Conservation (phyloP, 2,113 vertebrate species). For the Dolichotis patagonum region DNA sequence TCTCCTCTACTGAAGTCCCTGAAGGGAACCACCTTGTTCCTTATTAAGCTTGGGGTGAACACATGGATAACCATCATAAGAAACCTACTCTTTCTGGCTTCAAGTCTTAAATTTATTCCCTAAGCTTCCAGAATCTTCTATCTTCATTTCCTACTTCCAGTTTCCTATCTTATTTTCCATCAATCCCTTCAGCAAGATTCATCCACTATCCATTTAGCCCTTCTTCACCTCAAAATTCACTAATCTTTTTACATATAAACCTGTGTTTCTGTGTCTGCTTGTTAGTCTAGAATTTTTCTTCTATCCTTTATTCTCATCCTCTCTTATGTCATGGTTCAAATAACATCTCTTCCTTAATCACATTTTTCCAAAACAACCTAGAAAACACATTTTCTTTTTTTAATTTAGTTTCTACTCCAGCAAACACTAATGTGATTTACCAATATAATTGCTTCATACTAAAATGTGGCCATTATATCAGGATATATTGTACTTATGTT, state of each 20-base stretch:
- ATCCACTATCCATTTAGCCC: not conserved
- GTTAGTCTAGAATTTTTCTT: not conserved
- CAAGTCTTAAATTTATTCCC: not conserved
- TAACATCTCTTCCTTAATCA: not conserved
- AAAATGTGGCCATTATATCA: not conserved
- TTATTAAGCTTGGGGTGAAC: not conserved
- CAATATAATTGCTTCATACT: slow-evolving; percentile 5
- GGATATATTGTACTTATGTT: not conserved
- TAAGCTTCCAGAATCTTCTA: not conserved
- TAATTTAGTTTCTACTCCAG: not conserved
- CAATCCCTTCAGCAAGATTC: not conserved
- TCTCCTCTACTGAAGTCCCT: not conserved
- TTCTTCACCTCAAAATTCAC: not conserved
- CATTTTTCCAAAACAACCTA: not conserved
- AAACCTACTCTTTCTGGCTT: not conserved
- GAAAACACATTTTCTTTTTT: not conserved
- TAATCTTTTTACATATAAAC: not conserved
- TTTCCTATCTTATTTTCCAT: not conserved
- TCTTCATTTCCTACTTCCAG: not conserved
- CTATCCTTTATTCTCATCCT: not conserved
- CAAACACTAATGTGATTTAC: not conserved
- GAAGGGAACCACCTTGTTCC: not conserved
- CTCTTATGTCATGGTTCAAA: not conserved
- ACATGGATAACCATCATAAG: not conserved
- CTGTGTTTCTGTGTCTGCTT: not conserved